phyloP scores from a whole-genome alignment of 1,140 invertebrate species.

The Habropoda laboriosa region DNA sequence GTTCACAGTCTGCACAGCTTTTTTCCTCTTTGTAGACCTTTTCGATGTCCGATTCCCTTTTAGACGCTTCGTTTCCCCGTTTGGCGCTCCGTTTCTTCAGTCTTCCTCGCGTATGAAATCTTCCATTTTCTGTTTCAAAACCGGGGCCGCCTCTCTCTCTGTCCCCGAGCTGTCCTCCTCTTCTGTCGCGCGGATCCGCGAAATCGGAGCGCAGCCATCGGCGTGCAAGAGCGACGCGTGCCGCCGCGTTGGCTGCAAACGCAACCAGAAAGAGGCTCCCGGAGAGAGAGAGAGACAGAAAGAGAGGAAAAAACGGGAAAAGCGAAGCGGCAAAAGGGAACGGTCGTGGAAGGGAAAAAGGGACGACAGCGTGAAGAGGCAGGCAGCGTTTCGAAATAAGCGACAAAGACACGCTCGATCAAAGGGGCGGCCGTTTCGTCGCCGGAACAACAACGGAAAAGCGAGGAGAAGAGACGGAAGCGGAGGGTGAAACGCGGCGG shows the following conservation, averaged over 20 bases:
- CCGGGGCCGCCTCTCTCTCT: neutral
- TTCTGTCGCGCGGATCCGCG: neutral
- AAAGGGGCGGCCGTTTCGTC: slow-evolving; percentile 25
- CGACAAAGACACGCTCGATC: slow-evolving; percentile 31
- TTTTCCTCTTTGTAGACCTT: slow-evolving; percentile 42
- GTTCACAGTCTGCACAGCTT: slow-evolving; percentile 4
- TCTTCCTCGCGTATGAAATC: slow-evolving; percentile 25
- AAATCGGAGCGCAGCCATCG: slow-evolving; percentile 22
- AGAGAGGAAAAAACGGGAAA: too few relatives aligned
- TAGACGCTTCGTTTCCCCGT: slow-evolving; percentile 24
- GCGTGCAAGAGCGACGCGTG: neutral
- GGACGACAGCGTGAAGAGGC: neutral
- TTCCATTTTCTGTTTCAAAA: slow-evolving; percentile 29
- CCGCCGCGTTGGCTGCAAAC: neutral
- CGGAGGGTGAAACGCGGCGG: neutral
- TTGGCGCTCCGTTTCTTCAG: slow-evolving; percentile 30
- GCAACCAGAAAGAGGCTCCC: neutral
- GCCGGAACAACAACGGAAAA: slow-evolving; percentile 45
- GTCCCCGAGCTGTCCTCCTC: neutral
- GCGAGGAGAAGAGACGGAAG: slow-evolving; percentile 56
- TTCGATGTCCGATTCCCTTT: slow-evolving; percentile 43
- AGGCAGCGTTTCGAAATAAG: slow-evolving; percentile 13
- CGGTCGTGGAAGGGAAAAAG: neutral
- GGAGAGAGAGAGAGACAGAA: neutral
- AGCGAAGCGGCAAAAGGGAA: slow-evolving; percentile 11